Conservation (phyloP, 1,140 invertebrate genomes). For the Drosophila carrolli region DNA sequence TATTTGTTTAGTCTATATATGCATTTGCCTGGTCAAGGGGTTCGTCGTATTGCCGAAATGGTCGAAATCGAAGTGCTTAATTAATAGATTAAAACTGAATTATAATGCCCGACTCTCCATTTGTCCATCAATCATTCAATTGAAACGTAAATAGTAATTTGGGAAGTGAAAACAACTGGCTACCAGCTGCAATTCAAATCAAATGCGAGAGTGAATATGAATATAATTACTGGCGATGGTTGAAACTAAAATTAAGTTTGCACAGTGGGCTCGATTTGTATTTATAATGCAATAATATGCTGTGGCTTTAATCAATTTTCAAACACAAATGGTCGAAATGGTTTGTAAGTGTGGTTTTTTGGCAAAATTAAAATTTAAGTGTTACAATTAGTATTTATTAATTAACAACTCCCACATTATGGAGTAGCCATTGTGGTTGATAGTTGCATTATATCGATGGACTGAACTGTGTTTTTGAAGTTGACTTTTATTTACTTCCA, state of each 20-base stretch:
- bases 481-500: background rate
- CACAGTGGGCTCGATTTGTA: slow-evolving; percentile 8
- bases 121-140: slow-evolving; percentile 61
- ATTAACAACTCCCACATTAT: background rate
- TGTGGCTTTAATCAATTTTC: background rate
- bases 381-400: background rate
- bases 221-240: slow-evolving; percentile 57
- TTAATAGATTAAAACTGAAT: slow-evolving; percentile 80
- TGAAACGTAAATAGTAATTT: slow-evolving; percentile 73
- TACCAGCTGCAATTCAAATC: slow-evolving; percentile 51
- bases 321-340: background rate
- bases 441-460: too few species aligned
- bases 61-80: slow-evolving; percentile 65
- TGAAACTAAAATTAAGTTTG: slow-evolving; percentile 28
- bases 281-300: slow-evolving; percentile 2
- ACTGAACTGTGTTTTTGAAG: too few species aligned
- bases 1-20: slow-evolving; percentile 68
- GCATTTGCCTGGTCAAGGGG: background rate
- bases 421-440: too few species aligned
- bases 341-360: background rate
- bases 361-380: background rate
- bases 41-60: slow-evolving; percentile 24
- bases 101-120: slow-evolving; percentile 39
- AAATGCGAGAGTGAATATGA: slow-evolving; percentile 52
- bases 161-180: slow-evolving; percentile 8